Base-by-base conservation (phyloP, 2,797 vertebrate species). In the Pterois miles region DNA sequence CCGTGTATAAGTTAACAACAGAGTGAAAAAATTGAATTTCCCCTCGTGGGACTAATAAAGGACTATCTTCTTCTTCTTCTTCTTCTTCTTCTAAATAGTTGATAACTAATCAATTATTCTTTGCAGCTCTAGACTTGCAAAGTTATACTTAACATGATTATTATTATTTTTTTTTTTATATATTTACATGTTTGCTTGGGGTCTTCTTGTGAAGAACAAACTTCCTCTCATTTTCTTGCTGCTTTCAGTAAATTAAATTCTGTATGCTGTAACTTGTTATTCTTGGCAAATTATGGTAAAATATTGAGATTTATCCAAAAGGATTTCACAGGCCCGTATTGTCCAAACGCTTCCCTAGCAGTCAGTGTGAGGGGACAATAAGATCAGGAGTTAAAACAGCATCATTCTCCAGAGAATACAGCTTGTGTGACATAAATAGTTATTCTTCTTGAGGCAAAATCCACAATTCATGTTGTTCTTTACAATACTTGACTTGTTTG, bases 331-430 rank as follows among this genome's bases (percentile, higher is more conserved):
- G 69, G 33, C 29, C 34, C 16, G 23, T 34, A 1, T 25, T 67
- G 56, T 50, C 62, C 68, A 83, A 80, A 71, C 4, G 8, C n/a
- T 65, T 66, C 18, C 14, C 8, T 33, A 64, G 16, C 2, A 60
- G 78, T 82, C 84, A 70, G 43, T 16, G 20, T 29, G 57, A 78
- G 4, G 27, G 60, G 63, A 65, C 50, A 31, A 56, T 67, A 46
- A 23, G 65, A 53, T 87, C 71, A 78, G 36, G 29, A 56, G 83
- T 87, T 84, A 82, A 58, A 80, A 76, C 33, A 73, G 77, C 68
- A 33, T 18, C 20, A 18, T 5, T 56, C 80, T 65, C 76, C 2
- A 12, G 78, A 82, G 71, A 60, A 74, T 27, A 72, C 72, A 71
- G 53, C 64, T 79, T 74, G 4, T 57, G 22, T 23, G 8, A 67